Conservation (phyloP, 2,888 invertebrate genomes). For the Aphodius granarius region DNA sequence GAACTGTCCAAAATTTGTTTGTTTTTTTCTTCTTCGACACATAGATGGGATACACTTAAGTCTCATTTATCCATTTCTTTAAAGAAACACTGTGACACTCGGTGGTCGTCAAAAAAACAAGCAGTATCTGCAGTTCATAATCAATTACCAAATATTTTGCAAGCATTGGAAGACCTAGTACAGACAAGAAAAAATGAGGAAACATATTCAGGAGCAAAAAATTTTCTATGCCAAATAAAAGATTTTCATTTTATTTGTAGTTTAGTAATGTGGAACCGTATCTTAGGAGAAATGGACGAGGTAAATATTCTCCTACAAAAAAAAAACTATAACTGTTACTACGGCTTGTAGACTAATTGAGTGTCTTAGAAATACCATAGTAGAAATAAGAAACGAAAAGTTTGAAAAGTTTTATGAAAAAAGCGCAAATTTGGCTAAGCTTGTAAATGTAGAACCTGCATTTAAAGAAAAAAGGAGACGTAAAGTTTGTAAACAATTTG, state of each 20-base stretch:
- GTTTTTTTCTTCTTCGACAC: constrained; percentile 10
- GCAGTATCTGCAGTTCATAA: neutral
- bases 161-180: neutral
- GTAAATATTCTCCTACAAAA: neutral
- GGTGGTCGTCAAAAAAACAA: neutral
- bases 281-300: neutral
- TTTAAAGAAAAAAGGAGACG: neutral
- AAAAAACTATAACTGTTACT: neutral
- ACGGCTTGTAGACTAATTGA: neutral
- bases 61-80: neutral
- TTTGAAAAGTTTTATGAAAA: neutral
- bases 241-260: neutral
- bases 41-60: constrained; percentile 12
- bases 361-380: neutral
- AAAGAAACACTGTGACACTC: neutral
- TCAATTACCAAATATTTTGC: neutral
- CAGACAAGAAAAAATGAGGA: neutral
- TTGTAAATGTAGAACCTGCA: neutral
- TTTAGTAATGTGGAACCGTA: neutral
- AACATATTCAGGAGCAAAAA: neutral
- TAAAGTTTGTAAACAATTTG: neutral
- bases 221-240: neutral
- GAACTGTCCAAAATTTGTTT: constrained; percentile 16
- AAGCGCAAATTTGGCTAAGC: neutral
- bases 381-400: neutral